Base-by-base conservation (phyloP, 2,797 vertebrate genomes). In the Sciaenops ocellatus region DNA sequence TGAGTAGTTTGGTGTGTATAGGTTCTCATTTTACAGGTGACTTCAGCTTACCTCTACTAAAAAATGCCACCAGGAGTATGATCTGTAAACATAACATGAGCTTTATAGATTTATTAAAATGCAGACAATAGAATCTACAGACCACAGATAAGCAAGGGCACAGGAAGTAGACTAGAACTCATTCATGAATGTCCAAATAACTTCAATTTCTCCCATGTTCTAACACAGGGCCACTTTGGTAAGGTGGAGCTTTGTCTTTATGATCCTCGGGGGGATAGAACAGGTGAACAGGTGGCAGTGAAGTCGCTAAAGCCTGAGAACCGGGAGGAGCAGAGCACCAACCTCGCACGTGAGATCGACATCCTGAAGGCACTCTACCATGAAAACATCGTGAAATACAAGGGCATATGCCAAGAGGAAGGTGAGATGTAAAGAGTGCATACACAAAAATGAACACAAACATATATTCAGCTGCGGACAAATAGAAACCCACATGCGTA, bases 321-420 rank as follows among this genome's bases (percentile, higher is more conserved):
- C 2, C 93, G 95, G 3, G 97, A 97, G 46, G 97, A 98, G 85
- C 97, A 98, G 91, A 96, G 96, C 12, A 96, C 95, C 66, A 98
- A 98, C 76, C 96, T 99, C 81, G 96, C 97, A 85, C 95, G 96
- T 57, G 98, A 99, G 91, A 98, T 99, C 0, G 93, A 97, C 89
- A 99, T 99, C 90, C 83, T 99, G 79, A 96, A 97, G 90, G 98
- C 96, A 30, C 97, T 99, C 22, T 99, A 98, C 84, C 98, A 99
- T 0, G 96, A 99, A 67, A 99, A 99, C 94, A 99, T 99, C 0
- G 98, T 99, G 67, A 99, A 98, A 73, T 99, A 99, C 87, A 99
- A 99, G 78, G 98, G 98, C 63, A 99, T 99, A 85, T 99, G 98
- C 90, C 96, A 96, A 2, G 98, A 99, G 70, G 97, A 99, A 5